Evolutionary conservation across 2,888 invertebrate species (phyloP).

Genomic region (Tachina fera): DNA sequence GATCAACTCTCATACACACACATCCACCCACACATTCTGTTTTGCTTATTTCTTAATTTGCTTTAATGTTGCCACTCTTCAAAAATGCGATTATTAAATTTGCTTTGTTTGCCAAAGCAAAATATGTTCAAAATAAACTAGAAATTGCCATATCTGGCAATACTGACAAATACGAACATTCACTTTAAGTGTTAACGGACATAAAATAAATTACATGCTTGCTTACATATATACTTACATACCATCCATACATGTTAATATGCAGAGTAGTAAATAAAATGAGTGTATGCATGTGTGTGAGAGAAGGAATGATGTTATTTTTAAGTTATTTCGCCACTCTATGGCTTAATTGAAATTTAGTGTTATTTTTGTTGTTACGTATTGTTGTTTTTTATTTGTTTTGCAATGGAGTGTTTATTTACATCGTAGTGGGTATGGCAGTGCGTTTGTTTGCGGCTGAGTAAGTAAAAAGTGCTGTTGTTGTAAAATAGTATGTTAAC

Average conservation of each 20-base stretch:
- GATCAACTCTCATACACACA: constrained; percentile 44
- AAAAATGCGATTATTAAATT: background rate
- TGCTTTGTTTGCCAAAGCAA: background rate
- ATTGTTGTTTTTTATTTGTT: constrained; percentile 35
- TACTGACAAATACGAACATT: background rate
- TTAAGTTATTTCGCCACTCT: constrained; percentile 36
- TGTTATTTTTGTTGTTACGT: constrained; percentile 56
- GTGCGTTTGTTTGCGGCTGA: background rate
- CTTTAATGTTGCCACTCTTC: background rate
- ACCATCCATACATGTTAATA: background rate
- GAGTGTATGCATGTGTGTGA: constrained; percentile 11
- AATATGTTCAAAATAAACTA: no score
- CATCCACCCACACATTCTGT: no score
- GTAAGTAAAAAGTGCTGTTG: constrained; percentile 16
- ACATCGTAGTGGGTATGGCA: background rate
- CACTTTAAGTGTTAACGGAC: background rate
- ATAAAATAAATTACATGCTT: constrained; percentile 3
- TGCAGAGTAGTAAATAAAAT: background rate
- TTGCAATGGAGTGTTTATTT: constrained; percentile 46
- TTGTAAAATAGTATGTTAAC: constrained; percentile 13
- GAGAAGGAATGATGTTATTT: constrained; percentile 29
- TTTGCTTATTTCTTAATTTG: background rate
- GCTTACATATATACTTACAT: background rate
- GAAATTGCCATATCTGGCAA: no score
- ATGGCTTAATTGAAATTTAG: constrained; percentile 66